Evolutionary conservation across 2,888 invertebrate species (phyloP), one percentile per base, ranked within the genome.

Genomic region (Philopedon plagiatum): DNA sequence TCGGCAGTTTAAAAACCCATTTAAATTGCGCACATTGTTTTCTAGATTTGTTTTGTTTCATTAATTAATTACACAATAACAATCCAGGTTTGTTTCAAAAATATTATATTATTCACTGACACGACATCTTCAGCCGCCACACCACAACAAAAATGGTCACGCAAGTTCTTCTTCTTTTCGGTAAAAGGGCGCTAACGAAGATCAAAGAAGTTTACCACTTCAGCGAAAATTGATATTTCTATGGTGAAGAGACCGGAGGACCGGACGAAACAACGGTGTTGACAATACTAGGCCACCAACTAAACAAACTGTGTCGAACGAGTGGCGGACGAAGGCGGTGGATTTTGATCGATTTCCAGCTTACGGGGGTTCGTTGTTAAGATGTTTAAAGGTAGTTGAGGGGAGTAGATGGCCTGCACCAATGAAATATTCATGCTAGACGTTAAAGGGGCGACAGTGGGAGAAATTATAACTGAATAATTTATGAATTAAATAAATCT

Each of bases 241-340:
- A 7, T 8, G 13, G 5, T 13, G 29, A 32, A 18, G 15, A 8
- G 3, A 39, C 5, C 34, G 34, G 34, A 1, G 9, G 7, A 29
- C 44, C 61, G 61, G 44, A 29, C 41, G 18, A n/a, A 13, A 29
- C 29, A 15, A 18, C 15, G 29, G 18, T 15, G 29, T 9, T 1
- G 8, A 15, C 13, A 29, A 5, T 54, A 57, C 23, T 63, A 63
- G 46, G 63, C 63, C 15, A 63, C 63, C 63, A 63, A 29, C 51
- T 21, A 51, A 5, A 39, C 63, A 39, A n/a, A 21, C 23, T 39
- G 39, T 51, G 63, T 63, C 34, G n/a, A 34, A 21, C 23, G 34
- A 39, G 63, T 63, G 51, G 63, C 34, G 13, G 39, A 51, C 29
- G 18, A 41, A 44, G 41, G 29, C n/a, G 19, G 57, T 21, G 57